Conservation (phyloP, 1,140 invertebrate species). For the Lasioglossum albipes region DNA sequence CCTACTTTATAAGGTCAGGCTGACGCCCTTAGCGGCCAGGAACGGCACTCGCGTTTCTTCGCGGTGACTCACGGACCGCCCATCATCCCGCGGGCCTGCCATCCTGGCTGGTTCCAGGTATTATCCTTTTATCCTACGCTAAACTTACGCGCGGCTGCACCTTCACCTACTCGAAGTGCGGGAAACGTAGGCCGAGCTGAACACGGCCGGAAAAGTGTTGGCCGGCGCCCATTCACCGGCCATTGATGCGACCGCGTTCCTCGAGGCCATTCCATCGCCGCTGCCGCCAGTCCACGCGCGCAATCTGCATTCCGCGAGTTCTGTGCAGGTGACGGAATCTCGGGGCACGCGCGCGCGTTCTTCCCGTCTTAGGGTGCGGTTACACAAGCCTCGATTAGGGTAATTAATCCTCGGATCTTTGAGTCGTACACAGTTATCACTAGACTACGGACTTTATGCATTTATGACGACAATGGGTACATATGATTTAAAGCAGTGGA, state of each 20-base stretch:
- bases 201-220: constrained; percentile 60
- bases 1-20: too few species aligned
- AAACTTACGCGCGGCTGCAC: constrained; percentile 50
- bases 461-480: too few species aligned
- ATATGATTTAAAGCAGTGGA: too few species aligned
- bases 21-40: too few species aligned
- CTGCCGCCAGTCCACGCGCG: constrained; percentile 3
- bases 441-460: too few species aligned
- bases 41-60: constrained; percentile 34
- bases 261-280: constrained; percentile 39
- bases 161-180: constrained; percentile 49
- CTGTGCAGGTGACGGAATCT: constrained; percentile 56
- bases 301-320: constrained; percentile 54
- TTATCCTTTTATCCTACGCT: constrained; percentile 24
- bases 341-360: constrained; percentile 18
- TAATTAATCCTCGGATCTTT: too few species aligned
- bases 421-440: too few species aligned
- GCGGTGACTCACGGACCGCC: constrained; percentile 49
- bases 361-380: too few species aligned
- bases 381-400: too few species aligned
- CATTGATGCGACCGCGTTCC: constrained; percentile 58
- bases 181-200: constrained; percentile 52
- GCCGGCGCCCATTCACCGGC: constrained; percentile 63
- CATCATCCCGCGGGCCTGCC: constrained; percentile 27
- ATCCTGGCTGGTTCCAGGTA: background rate